Conservation (phyloP, 2,113 vertebrate genomes). For the Pygoscelis antarcticus region DNA sequence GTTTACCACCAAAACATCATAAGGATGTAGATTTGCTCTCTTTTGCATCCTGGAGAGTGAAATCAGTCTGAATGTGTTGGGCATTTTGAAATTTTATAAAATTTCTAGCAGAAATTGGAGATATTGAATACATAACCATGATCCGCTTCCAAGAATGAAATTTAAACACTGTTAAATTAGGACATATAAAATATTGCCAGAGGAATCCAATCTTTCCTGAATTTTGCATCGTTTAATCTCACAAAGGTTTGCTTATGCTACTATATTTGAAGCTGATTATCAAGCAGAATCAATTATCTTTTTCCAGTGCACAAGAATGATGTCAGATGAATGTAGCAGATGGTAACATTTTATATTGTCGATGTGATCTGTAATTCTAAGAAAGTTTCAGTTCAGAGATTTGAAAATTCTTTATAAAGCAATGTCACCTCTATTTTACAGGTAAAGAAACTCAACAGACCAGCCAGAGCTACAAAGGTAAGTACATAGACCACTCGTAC, state of each 20-base stretch:
- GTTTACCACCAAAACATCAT: background rate
- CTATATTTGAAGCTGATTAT: background rate
- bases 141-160: background rate
- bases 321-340: background rate
- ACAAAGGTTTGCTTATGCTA: background rate
- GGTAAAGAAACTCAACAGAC: background rate
- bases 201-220: background rate
- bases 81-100: background rate
- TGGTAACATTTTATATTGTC: background rate
- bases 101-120: background rate
- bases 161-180: background rate
- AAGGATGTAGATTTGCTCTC: background rate
- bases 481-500: accelerated
- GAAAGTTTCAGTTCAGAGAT: background rate
- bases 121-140: background rate
- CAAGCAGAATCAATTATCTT: background rate
- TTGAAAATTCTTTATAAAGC: background rate
- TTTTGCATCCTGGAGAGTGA: background rate
- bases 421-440: background rate
- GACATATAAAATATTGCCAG: background rate
- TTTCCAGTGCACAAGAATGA: background rate
- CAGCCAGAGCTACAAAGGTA: background rate
- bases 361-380: background rate
- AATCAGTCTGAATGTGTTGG: background rate
- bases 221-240: background rate